Conservation (phyloP, 2,797 vertebrate species). For the Parotocinclus haroldoi region DNA sequence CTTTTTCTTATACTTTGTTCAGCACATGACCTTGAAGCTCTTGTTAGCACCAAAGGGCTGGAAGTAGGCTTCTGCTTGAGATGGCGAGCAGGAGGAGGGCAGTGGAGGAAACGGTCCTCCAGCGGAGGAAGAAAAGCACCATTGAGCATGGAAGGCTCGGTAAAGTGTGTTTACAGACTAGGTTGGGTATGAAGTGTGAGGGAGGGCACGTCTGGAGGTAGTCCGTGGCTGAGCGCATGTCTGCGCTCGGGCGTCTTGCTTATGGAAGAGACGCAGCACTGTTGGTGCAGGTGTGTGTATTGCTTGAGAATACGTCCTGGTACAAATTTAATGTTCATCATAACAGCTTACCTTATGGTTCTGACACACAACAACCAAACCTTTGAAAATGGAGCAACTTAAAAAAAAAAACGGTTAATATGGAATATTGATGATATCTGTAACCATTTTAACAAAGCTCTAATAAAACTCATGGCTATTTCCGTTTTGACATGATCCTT, state of each 20-base stretch:
- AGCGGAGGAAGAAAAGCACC: conserved; percentile 55
- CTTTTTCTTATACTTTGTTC: conserved; percentile 17
- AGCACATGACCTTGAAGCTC: conserved; percentile 40
- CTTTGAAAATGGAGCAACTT: not conserved
- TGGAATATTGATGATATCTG: not conserved
- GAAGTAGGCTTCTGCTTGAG: conserved; percentile 49
- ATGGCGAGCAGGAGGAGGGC: conserved; percentile 52
- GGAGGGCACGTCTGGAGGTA: conserved; percentile 65
- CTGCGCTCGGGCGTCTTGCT: conserved; percentile 51
- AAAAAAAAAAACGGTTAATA: conserved; percentile 11
- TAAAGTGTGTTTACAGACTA: conserved; percentile 29
- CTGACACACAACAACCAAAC: not conserved
- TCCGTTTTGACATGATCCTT: not conserved
- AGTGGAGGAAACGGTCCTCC: conserved; percentile 54
- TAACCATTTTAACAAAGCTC: conserved; percentile 1
- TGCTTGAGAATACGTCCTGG: conserved; percentile 4
- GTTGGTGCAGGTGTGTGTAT: conserved; percentile 5
- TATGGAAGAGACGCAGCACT: conserved; percentile 8
- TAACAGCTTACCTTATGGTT: not conserved
- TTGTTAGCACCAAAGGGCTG: conserved; percentile 50
- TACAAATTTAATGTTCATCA: conserved; percentile 5
- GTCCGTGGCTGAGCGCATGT: conserved; percentile 59
- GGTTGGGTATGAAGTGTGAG: conserved; percentile 21
- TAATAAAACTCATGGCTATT: conserved; percentile 1
- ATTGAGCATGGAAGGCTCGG: conserved; percentile 40